These are phyloP conservation scores for Neomorphus geoffroyi DNA, from an alignment of 2,797 vertebrate genomes.

Conservation along the genomic window DNA sequence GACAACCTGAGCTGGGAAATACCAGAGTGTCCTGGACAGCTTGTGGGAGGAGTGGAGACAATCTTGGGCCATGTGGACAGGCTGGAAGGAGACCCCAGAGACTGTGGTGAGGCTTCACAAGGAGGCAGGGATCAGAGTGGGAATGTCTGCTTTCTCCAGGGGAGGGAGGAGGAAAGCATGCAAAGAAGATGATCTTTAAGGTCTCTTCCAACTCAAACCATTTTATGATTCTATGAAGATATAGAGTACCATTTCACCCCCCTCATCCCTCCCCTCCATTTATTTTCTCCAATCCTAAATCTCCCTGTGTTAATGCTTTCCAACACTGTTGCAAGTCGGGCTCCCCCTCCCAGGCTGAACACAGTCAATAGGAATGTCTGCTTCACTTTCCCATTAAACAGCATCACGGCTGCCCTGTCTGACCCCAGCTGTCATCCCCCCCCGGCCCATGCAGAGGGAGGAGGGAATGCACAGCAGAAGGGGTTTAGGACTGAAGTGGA, in stretches of 20 bases:
- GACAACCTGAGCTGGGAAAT: neutral
- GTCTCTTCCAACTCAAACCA: too few relatives aligned
- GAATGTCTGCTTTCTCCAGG: neutral
- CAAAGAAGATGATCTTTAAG: neutral
- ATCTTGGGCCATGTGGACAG: neutral
- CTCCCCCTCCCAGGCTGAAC: neutral
- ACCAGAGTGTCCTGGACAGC: fast-evolving
- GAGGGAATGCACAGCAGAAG: neutral
- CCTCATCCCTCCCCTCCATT: neutral
- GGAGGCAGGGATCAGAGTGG: neutral
- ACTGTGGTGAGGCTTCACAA: fast-evolving
- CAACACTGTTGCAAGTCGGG: neutral
- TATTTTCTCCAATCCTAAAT: neutral
- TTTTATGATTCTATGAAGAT: neutral
- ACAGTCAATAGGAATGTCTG: neutral
- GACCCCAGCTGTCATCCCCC: neutral
- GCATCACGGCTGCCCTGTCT: neutral
- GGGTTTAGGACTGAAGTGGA: neutral
- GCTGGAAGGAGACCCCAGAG: neutral
- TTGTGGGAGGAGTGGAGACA: neutral
- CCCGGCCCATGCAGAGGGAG: neutral
- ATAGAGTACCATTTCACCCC: neutral
- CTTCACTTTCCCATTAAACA: neutral
- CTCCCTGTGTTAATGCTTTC: neutral
- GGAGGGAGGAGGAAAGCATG: neutral